Base-by-base conservation (phyloP, 2,888 invertebrate genomes). In the Bombylius discolor region DNA sequence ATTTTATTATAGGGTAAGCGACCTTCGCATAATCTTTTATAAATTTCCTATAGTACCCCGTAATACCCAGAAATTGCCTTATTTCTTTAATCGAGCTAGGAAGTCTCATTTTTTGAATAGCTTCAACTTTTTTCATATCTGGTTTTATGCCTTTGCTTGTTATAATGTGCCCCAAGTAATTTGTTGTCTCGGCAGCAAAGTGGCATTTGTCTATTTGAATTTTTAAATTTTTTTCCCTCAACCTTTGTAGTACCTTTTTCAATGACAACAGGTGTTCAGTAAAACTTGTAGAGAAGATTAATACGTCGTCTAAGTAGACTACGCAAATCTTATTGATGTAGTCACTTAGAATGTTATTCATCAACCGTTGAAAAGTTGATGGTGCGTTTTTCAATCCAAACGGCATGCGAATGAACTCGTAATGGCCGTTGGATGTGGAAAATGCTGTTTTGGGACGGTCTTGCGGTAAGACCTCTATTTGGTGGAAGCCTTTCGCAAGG, bases 291-390 rank as follows among this genome's bases (percentile, higher is more conserved):
- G 58, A 58, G 50, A 55, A 62, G 53, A 59, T 53, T 14, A 68
- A 53, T 11, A 66, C 63, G 48, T 68, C 67, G 56, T 68, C 67
- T 32, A 66, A 55, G 59, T 66, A 68, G 0, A 64, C 62, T 8
- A 61, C 55, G n/a, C 60, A 59, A 54, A 60, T n/a, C 55, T 44
- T 54, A 13, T 54, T 49, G 8, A 54, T 42, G 32, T 32, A 59
- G 39, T 59, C 57, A 13, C 31, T 52, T 7, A 72, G 55, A 3
- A 66, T 61, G 47, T 61, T 59, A 56, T 68, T 63, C 61, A 69
- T 69, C 11, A 65, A 48, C 6, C 70, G 32, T 58, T 68, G 68
- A 58, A 72, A 72, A 1, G 68, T 68, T 1, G 62, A 60, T 4
- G 69, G 68, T 1, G 65, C 62, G 49, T 64, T 67, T 48, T 62